Percentiles rank a stretch among this genome's conserved stretches.
Evolutionary conservation across 2,888 invertebrate species (phyloP).

Genomic region (Cataglyphis altisquamis): DNA sequence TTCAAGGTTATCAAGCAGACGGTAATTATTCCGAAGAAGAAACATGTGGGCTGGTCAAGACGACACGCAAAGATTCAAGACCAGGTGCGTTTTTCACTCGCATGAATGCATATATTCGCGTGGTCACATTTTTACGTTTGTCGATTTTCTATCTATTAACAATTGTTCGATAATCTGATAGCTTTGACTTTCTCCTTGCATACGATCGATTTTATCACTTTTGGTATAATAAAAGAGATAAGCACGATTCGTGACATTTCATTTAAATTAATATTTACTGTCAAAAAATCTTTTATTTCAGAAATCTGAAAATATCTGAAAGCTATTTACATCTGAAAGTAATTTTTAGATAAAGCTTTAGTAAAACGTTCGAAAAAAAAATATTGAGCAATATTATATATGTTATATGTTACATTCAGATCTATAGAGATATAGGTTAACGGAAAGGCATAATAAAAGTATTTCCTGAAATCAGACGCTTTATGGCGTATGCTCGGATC

Average conservation of each 20-base stretch:
- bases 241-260: background rate
- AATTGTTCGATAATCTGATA: constrained; percentile 57
- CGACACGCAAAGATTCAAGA: constrained; percentile 83
- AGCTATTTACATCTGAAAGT: too few relatives aligned
- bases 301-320: too few relatives aligned
- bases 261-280: too few relatives aligned
- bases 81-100: constrained; percentile 77
- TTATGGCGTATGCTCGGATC: too few relatives aligned
- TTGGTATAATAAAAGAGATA: constrained; percentile 16
- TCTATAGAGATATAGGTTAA: too few relatives aligned
- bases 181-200: constrained; percentile 55
- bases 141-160: constrained; percentile 60
- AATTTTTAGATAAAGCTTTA: too few relatives aligned
- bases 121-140: constrained; percentile 13
- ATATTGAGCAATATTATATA: too few relatives aligned
- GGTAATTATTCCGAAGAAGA: constrained; percentile 4
- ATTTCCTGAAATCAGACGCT: too few relatives aligned
- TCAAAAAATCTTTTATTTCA: too few relatives aligned
- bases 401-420: too few relatives aligned
- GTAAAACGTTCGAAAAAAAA: too few relatives aligned
- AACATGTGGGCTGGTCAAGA: constrained; percentile 84
- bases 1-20: constrained; percentile 42
- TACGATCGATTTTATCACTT: constrained; percentile 62
- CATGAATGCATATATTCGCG: background rate
- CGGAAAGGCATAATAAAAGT: too few relatives aligned